Evolutionary conservation across 2,113 vertebrate genomes (phyloP).

Genomic region (Clinocottus analis): DNA sequence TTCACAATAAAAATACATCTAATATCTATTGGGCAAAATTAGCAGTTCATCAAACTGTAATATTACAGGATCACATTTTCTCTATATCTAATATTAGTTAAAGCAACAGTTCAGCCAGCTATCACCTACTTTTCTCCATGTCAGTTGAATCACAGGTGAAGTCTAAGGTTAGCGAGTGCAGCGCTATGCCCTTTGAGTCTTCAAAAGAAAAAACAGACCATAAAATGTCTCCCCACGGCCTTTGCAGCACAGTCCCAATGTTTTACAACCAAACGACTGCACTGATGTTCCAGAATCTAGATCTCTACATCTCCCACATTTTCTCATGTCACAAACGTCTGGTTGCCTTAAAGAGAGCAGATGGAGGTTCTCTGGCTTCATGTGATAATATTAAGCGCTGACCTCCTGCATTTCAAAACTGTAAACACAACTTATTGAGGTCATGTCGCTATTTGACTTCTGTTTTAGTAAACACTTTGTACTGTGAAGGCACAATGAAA

Average conservation of each 20-base stretch:
- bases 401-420: constrained; percentile 31
- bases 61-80: not conserved
- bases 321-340: constrained; percentile 29
- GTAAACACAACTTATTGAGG: constrained; percentile 18
- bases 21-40: not conserved
- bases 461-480: constrained; percentile 41
- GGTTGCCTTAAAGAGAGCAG: constrained; percentile 21
- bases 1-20: constrained; percentile 13
- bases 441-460: constrained; percentile 5
- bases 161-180: constrained; percentile 9
- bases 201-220: constrained; percentile 30
- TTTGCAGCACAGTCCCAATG: constrained; percentile 17
- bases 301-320: constrained; percentile 5
- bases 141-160: not conserved
- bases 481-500: constrained; percentile 24
- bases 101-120: constrained; percentile 16
- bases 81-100: not conserved
- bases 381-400: constrained; percentile 19
- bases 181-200: constrained; percentile 28
- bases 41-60: constrained; percentile 7
- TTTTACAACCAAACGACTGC: constrained; percentile 38
- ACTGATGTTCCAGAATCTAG: not conserved
- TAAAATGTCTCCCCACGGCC: constrained; percentile 45
- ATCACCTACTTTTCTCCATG: not conserved
- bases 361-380: not conserved